A percentile compares a stretch with the other conserved stretches of the same genome.
Conservation (phyloP, 2,797 vertebrate species). For the Sternarchorhynchus goeldii region DNA sequence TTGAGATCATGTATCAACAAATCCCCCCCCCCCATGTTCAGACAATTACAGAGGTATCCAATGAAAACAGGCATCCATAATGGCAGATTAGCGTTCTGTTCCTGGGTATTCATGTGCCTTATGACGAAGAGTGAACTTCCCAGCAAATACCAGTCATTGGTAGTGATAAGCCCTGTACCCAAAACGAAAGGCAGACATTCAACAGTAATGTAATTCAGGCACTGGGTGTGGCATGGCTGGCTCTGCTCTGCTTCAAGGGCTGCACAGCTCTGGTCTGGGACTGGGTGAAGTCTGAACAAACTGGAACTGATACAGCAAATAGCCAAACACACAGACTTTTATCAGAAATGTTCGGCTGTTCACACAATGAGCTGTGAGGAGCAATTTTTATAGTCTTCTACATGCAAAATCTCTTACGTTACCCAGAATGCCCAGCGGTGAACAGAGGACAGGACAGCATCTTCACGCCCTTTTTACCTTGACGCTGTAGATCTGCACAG, state of each 20-base stretch:
- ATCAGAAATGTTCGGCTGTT: not conserved
- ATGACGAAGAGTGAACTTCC: not conserved
- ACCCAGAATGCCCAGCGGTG: not conserved
- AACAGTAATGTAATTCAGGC: conserved; percentile 34
- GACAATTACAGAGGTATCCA: conserved; percentile 10
- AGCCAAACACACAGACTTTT: not conserved
- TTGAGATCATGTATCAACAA: not conserved
- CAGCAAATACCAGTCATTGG: not conserved
- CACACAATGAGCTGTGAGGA: not conserved
- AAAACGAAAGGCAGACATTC: conserved; percentile 10
- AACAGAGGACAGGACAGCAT: not conserved
- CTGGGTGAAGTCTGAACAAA: not conserved
- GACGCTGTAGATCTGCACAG: not conserved
- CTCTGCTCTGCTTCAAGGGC: conserved; percentile 30
- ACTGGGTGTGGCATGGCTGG: conserved; percentile 5
- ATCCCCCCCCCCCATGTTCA: not conserved
- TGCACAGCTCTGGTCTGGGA: conserved; percentile 27
- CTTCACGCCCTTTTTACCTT: not conserved
- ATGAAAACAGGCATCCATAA: conserved; percentile 24
- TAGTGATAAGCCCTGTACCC: conserved; percentile 1
- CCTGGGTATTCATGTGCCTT: not conserved
- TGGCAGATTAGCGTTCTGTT: conserved; percentile 2
- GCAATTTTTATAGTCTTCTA: not conserved
- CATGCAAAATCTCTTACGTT: not conserved
- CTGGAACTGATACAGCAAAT: not conserved